A percentile compares a stretch with the other conserved stretches of the same genome.
These are phyloP conservation scores for Venustoraphidia nigricollis DNA, from an alignment of 2,888 invertebrate species.

Conservation along the genomic window DNA sequence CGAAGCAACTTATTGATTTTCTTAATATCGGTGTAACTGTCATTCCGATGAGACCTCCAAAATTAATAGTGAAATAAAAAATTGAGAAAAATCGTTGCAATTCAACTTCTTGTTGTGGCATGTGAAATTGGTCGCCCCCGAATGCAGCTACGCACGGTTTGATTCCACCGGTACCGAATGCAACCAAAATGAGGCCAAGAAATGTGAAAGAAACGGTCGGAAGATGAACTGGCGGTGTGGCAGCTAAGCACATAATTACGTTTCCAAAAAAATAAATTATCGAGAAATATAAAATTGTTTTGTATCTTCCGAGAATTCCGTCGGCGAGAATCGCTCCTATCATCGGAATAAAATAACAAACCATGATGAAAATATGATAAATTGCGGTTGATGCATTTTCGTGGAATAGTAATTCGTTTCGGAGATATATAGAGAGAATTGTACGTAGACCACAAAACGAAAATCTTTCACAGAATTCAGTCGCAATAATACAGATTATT, in stretches of 20 bases:
- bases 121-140: constrained; percentile 68
- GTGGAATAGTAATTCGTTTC: constrained; percentile 46
- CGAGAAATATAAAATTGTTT: constrained; percentile 63
- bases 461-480: constrained; percentile 76
- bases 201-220: constrained; percentile 28
- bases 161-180: constrained; percentile 68
- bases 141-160: constrained; percentile 80
- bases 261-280: constrained; percentile 57
- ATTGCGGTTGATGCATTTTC: constrained; percentile 56
- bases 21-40: constrained; percentile 58
- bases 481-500: constrained; percentile 67
- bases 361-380: constrained; percentile 62
- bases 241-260: constrained; percentile 44
- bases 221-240: constrained; percentile 37
- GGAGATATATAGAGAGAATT: constrained; percentile 62
- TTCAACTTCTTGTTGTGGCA: constrained; percentile 49
- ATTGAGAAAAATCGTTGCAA: constrained; percentile 62
- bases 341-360: constrained; percentile 61
- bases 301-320: constrained; percentile 62
- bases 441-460: constrained; percentile 71
- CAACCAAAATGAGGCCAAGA: constrained; percentile 43
- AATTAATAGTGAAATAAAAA: constrained; percentile 71
- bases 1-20: constrained; percentile 47
- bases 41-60: constrained; percentile 48
- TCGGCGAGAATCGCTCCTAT: constrained; percentile 66